Evolutionary conservation across 2,888 invertebrate species (phyloP).

Genomic region (Drosophila fungiperda): DNA sequence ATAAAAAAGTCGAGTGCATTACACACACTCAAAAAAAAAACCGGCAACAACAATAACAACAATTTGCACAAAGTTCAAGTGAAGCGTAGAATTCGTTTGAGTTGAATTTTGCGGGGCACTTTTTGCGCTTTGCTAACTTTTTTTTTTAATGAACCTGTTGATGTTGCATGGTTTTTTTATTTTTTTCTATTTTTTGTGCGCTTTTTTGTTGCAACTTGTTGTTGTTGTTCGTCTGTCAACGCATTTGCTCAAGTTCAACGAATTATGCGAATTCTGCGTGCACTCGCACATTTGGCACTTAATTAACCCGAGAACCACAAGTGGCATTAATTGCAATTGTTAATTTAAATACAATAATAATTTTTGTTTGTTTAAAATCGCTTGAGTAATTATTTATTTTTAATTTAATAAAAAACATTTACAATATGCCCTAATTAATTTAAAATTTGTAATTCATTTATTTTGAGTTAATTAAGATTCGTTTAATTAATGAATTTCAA

Average conservation of each 20-base stretch:
- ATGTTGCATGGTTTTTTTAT: slow-evolving; percentile 53
- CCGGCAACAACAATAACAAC: slow-evolving; percentile 13
- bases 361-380: neutral
- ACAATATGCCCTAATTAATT: neutral
- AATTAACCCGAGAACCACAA: slow-evolving; percentile 40
- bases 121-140: slow-evolving; percentile 60
- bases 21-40: neutral
- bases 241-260: slow-evolving; percentile 55
- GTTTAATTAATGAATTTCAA: neutral
- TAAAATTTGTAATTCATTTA: neutral
- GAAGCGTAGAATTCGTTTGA: slow-evolving; percentile 76
- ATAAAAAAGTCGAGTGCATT: slow-evolving; percentile 22
- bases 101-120: slow-evolving; percentile 46
- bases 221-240: slow-evolving; percentile 54
- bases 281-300: slow-evolving; percentile 59
- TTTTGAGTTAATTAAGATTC: neutral
- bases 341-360: slow-evolving; percentile 13
- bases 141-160: slow-evolving; percentile 77
- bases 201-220: slow-evolving; percentile 38
- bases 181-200: slow-evolving; percentile 11
- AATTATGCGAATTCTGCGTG: slow-evolving; percentile 35
- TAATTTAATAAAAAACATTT: neutral
- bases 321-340: slow-evolving; percentile 41
- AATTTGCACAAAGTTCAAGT: slow-evolving; percentile 63
- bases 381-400: neutral